phyloP scores from a whole-genome alignment of 2,888 invertebrate genomes.

The Aproaerema taeniolella region DNA sequence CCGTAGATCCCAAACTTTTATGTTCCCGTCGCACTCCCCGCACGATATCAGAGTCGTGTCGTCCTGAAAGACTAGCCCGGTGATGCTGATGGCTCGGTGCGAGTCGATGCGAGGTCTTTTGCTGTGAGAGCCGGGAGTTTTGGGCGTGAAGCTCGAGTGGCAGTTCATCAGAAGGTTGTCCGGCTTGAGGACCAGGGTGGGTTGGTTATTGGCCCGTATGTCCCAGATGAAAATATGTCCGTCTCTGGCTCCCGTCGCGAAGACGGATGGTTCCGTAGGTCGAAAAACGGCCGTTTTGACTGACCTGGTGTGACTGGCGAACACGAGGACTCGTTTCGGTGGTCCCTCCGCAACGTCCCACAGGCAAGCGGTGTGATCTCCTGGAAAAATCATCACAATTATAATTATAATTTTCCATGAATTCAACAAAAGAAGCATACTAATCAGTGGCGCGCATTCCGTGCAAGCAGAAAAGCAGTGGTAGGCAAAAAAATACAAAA shows the following conservation, averaged over 20 bases:
- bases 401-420: not conserved
- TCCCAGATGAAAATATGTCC: constrained; percentile 94
- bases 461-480: too few species aligned
- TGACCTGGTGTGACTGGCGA: constrained; percentile 87
- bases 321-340: constrained; percentile 71
- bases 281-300: constrained; percentile 89
- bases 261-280: constrained; percentile 82
- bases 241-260: constrained; percentile 93
- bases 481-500: too few species aligned
- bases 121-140: constrained; percentile 73
- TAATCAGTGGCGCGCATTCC: too few species aligned
- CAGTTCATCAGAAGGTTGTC: constrained; percentile 85
- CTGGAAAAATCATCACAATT: constrained; percentile 41
- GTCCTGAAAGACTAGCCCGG: constrained; percentile 90
- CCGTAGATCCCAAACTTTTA: constrained; percentile 92
- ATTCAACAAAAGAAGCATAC: not conserved
- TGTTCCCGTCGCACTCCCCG: constrained; percentile 90
- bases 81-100: constrained; percentile 84
- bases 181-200: constrained; percentile 70
- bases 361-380: constrained; percentile 88
- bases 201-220: constrained; percentile 58
- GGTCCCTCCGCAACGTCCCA: constrained; percentile 83
- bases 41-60: constrained; percentile 87
- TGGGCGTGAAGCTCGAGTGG: constrained; percentile 70
- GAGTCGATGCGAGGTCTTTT: constrained; percentile 64